Conservation (phyloP, 2,797 vertebrate species). For the Acanthis flammea region DNA sequence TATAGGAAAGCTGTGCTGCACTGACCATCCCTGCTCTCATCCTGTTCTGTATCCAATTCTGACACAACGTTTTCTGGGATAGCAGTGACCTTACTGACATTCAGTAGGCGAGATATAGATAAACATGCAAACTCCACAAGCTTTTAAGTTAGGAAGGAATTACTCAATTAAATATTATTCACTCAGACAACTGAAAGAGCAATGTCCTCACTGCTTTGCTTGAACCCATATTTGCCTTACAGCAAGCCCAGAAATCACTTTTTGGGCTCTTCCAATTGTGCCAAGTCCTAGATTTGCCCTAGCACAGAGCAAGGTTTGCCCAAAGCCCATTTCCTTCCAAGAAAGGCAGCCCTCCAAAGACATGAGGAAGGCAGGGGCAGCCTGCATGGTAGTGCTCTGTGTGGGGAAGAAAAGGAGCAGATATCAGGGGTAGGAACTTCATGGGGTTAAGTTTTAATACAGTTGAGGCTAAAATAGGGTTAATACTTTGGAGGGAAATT, state of each 20-base stretch:
- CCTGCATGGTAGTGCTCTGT: background rate
- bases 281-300: background rate
- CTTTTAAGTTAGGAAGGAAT: background rate
- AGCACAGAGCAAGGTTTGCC: background rate
- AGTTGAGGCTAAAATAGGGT: background rate
- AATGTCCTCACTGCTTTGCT: background rate
- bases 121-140: background rate
- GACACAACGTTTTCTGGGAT: background rate
- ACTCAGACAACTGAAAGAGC: background rate
- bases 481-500: background rate
- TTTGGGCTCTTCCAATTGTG: background rate
- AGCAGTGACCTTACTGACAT: background rate
- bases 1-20: background rate
- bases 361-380: rapidly evolving
- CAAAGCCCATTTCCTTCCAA: rapidly evolving
- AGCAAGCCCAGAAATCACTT: background rate
- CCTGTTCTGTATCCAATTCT: background rate
- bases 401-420: background rate
- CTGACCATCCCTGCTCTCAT: background rate
- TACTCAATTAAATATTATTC: background rate
- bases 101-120: background rate
- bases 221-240: background rate
- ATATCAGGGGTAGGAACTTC: background rate
- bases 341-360: background rate
- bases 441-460: background rate